Base-by-base conservation (phyloP, 2,113 vertebrate species). In the Paradisaea rubra region DNA sequence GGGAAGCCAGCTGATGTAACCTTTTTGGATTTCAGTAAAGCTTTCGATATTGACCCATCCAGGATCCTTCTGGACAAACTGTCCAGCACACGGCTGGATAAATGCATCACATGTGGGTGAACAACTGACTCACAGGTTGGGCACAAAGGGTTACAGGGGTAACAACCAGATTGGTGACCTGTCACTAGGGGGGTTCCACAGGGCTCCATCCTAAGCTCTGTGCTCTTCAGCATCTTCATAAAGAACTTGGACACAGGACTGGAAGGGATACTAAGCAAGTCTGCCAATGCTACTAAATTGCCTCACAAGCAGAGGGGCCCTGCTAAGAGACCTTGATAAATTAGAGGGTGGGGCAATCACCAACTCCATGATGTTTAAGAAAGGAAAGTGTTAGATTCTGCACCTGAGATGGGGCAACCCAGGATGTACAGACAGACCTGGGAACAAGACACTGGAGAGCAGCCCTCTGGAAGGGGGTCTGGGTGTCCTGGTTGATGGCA, bases 141-240 rank as follows among this genome's bases (percentile, higher is more conserved):
- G 31, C 17, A 57, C 22, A 44, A 56, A 50, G 18, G 15, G 1
- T 61, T 13, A 10, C 15, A 28, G 23, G 22, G 17, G 42, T 33
- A 9, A 50, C 31, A 65, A 65, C 4, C 31, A 72, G 18, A 37
- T 18, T 64, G 30, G 49, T 10, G 21, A 80, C 22, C 4, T 57
- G 22, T 28, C 2, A 33, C 12, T 11, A 17, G 4, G 0, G 42
- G 50, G 0, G 2, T 28, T 73, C 9, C 23, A 33, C 33, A 57
- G 31, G 22, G 35, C 35, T 57, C 35, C 15, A 8, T 24, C 12
- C 33, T 72, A 25, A 27, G 14, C 14, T 5, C 44, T 23, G 12
- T 37, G 27, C 59, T 65, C 52, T 65, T 72, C 44, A 31, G 0
- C 20, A 15, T 0, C 33, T 57, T 65, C 27, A 27, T 18, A 33